phyloP scores from a whole-genome alignment of 2,797 vertebrate genomes.

The Miichthys miiuy region DNA sequence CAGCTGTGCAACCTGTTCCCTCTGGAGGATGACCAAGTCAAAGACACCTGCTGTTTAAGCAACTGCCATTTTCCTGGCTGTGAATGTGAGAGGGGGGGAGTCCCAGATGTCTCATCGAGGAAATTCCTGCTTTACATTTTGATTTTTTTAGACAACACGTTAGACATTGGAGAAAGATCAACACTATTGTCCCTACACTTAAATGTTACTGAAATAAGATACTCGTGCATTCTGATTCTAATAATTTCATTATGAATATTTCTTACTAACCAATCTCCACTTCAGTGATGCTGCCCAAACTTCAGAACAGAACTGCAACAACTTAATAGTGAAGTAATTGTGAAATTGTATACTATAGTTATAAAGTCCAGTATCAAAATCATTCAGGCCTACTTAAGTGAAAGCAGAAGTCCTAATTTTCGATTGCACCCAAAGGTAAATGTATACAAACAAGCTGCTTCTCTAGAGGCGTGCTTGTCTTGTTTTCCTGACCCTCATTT shows the following conservation, averaged over 20 bases:
- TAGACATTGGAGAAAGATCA: background rate
- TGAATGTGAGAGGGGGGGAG: constrained; percentile 21
- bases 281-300: background rate
- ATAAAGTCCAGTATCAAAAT: background rate
- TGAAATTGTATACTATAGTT: background rate
- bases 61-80: constrained; percentile 52
- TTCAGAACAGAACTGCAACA: constrained; percentile 6
- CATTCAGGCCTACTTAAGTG: constrained; percentile 13
- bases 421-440: background rate
- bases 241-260: background rate
- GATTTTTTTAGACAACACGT: constrained; percentile 10
- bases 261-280: background rate
- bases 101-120: constrained; percentile 46
- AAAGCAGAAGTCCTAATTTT: constrained; percentile 11
- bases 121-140: constrained; percentile 41
- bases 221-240: constrained; percentile 5
- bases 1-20: constrained; percentile 75
- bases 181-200: background rate
- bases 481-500: constrained; percentile 29
- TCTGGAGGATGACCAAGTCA: constrained; percentile 76
- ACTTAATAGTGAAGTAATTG: constrained; percentile 13
- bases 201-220: background rate
- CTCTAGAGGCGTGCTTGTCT: constrained; percentile 43
- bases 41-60: constrained; percentile 74
- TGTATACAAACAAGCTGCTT: background rate